Evolutionary conservation across 2,888 invertebrate genomes (phyloP), one percentile per base, ranked within the genome.

Genomic region (Sphaerophoria taeniata): DNA sequence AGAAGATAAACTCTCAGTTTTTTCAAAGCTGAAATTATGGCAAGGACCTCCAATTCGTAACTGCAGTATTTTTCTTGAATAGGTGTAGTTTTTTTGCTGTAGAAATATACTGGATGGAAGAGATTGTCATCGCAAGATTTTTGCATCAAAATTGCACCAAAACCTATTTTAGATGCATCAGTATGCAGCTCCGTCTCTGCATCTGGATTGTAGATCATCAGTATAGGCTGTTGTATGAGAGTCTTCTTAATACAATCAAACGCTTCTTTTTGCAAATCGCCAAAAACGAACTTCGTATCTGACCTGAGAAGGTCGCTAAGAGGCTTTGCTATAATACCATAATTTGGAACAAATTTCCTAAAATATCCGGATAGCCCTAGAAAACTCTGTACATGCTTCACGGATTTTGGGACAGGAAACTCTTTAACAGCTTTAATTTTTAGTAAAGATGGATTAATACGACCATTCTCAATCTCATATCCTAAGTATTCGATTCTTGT

Each of bases 311-410:
- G 36, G 5, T 70, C 45, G n/a, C 33, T 24, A 4, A 56, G 24
- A 9, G 70, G 55, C 14, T 36, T 56, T 12, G 58, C 67, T 5
- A 75, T 14, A 1, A 16, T 9, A 4, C 36, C 33, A n/a, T 51
- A 75, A n/a, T 39, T 39, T 24, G 24, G 24, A 24, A 24, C 24
- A 24, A 24, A 24, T 24, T 24, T 24, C 24, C 24, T 24, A 24
- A 24, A 24, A 24, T 24, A 24, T 24, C 24, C 24, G 24, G 24
- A 24, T 24, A 24, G 24, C 24, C 24, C 69, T 0, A 70, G 53
- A 33, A 76, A 69, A 24, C 61, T 70, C 24, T 76, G 76, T 12
- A 76, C 11, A 12, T 43, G 6, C 24, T 55, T 76, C 58, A 70
- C 61, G 65, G 79, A 58, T 2, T 36, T 33, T 11, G 65, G 71